A percentile compares a stretch with the other conserved stretches of the same genome.
phyloP scores from a whole-genome alignment of 2,113 vertebrate genomes.

The Saguinus imperator region DNA sequence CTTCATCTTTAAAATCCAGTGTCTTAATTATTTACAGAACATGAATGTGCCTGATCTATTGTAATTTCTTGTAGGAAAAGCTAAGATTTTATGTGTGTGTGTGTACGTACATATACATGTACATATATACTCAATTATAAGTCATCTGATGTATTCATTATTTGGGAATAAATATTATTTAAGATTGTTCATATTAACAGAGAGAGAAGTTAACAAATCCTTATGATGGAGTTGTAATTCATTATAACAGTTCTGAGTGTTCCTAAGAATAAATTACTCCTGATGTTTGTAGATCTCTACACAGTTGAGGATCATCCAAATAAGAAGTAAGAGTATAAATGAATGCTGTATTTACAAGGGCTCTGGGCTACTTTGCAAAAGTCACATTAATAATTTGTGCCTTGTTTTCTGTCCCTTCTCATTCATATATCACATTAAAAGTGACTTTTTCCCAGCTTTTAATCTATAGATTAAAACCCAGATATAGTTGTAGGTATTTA shows the following conservation, averaged over 20 bases:
- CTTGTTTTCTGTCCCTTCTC: not conserved
- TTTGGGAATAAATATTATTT: constrained; percentile 5
- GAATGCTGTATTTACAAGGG: not conserved
- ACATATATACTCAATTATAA: not conserved
- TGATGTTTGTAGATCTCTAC: not conserved
- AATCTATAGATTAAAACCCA: constrained; percentile 18
- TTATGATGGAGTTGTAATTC: not conserved
- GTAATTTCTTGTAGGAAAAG: not conserved
- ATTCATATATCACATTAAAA: not conserved
- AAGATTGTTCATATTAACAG: constrained; percentile 9
- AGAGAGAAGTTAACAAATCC: not conserved
- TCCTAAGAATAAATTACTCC: constrained; percentile 19
- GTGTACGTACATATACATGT: too few species aligned
- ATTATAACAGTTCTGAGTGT: not conserved
- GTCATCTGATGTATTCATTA: constrained; percentile 1
- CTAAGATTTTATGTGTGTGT: not conserved
- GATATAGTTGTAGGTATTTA: not conserved
- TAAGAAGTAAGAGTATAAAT: not conserved
- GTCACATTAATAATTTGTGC: not conserved
- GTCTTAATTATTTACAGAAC: not conserved
- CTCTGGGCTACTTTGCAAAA: not conserved
- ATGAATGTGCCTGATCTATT: not conserved
- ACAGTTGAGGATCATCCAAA: not conserved
- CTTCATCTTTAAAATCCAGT: not conserved
- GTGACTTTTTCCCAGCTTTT: not conserved